Percentiles rank a stretch among this genome's conserved stretches.
These are phyloP conservation scores for Piprites chloris DNA, from an alignment of 2,113 vertebrate genomes.

Conservation along the genomic window DNA sequence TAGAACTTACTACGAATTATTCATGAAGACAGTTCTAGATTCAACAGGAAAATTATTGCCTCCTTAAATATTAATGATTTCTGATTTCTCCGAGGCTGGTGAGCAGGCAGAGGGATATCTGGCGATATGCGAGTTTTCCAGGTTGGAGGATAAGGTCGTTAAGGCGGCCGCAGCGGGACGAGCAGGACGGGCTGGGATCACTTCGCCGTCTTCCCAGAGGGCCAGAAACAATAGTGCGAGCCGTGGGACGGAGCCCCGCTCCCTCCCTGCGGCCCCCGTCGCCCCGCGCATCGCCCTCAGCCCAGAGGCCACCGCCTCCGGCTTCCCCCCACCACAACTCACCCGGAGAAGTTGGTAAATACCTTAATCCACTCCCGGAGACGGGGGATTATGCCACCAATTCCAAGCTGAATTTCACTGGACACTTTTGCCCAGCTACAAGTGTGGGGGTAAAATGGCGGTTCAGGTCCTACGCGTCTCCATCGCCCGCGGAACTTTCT, in stretches of 20 bases:
- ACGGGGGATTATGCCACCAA: conserved; percentile 32
- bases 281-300: not conserved
- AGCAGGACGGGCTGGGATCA: not conserved
- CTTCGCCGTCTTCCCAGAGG: not conserved
- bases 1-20: conserved; percentile 77
- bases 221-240: conserved; percentile 53
- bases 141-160: not conserved
- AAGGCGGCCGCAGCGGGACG: not conserved
- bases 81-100: conserved; percentile 64
- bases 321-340: not conserved
- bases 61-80: conserved; percentile 80
- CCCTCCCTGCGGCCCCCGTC: not conserved
- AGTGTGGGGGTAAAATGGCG: conserved; percentile 73
- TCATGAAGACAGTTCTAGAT: conserved; percentile 77
- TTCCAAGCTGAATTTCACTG: conserved; percentile 23
- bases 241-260: not conserved
- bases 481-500: conserved; percentile 8
- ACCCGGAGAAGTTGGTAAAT: conserved; percentile 52
- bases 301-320: not conserved
- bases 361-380: conserved; percentile 59
- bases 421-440: conserved; percentile 58
- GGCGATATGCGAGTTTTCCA: not conserved
- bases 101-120: conserved; percentile 52
- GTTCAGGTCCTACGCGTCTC: not conserved
- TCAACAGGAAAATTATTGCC: conserved; percentile 80